phyloP scores from a whole-genome alignment of 1,140 invertebrate genomes.

The Calliphora vicina region DNA sequence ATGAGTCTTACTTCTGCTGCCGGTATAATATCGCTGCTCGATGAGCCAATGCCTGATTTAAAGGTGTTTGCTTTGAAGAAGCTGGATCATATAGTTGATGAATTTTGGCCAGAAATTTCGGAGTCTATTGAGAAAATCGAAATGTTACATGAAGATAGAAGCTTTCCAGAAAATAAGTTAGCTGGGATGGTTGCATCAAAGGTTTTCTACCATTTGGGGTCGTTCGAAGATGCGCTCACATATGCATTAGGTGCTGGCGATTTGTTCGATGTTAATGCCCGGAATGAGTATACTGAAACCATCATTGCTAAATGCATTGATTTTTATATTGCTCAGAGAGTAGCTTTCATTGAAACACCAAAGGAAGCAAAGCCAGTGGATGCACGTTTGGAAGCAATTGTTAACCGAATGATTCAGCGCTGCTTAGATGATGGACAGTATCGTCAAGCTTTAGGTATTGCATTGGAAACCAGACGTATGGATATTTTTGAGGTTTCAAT shows the following conservation, averaged over 20 bases:
- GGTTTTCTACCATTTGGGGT: slow-evolving; percentile 97
- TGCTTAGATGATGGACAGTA: slow-evolving; percentile 95
- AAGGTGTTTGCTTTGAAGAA: slow-evolving; percentile 93
- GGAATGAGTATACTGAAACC: slow-evolving; percentile 96
- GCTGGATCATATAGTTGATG: slow-evolving; percentile 92
- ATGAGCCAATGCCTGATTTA: slow-evolving; percentile 91
- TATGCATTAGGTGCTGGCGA: slow-evolving; percentile 93
- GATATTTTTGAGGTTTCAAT: slow-evolving; percentile 93
- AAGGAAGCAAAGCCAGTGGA: slow-evolving; percentile 80
- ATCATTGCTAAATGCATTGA: slow-evolving; percentile 97
- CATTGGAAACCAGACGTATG: slow-evolving; percentile 94
- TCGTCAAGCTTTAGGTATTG: slow-evolving; percentile 92
- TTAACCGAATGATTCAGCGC: slow-evolving; percentile 96
- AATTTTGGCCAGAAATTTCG: slow-evolving; percentile 98
- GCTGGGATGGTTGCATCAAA: slow-evolving; percentile 98
- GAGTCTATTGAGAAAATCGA: slow-evolving; percentile 98
- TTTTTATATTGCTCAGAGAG: slow-evolving; percentile 89
- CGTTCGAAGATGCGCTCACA: slow-evolving; percentile 93
- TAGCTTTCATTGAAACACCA: slow-evolving; percentile 71
- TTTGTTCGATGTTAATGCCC: slow-evolving; percentile 92
- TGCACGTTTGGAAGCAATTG: slow-evolving; percentile 88
- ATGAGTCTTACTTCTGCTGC: slow-evolving; percentile 70
- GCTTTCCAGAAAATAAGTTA: slow-evolving; percentile 86
- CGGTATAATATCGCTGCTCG: slow-evolving; percentile 94
- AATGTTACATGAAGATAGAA: slow-evolving; percentile 92